Percentiles rank a stretch among this genome's conserved stretches.
These are phyloP conservation scores for Andrena trimmerana DNA, from an alignment of 2,888 invertebrate genomes.

Conservation along the genomic window DNA sequence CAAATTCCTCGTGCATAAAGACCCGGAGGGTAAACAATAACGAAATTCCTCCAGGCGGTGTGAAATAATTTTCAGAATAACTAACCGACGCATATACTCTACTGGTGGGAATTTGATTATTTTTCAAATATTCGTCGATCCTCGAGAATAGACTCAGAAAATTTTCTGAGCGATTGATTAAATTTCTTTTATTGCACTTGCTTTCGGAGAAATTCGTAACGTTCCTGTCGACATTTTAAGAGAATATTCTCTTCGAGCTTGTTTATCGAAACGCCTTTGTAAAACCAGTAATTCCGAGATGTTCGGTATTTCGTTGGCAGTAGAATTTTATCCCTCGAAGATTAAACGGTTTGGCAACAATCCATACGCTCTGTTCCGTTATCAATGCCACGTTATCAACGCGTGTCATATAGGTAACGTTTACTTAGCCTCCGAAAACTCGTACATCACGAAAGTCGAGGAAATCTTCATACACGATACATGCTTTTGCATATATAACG, in stretches of 20 bases:
- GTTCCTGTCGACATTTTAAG: background rate
- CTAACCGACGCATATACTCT: too few relatives aligned
- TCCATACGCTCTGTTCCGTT: background rate
- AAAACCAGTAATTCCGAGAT: too few relatives aligned
- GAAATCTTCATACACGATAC: background rate
- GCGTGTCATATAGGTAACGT: background rate
- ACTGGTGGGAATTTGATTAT: background rate
- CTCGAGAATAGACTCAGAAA: background rate
- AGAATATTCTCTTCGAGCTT: background rate
- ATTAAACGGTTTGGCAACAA: background rate
- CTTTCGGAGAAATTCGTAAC: background rate
- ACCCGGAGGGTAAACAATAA: background rate
- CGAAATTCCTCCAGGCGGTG: background rate
- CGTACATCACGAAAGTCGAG: background rate
- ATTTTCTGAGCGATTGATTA: background rate
- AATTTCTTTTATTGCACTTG: background rate
- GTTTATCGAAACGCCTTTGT: too few relatives aligned
- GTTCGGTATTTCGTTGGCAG: background rate
- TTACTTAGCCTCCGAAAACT: background rate
- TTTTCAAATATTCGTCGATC: background rate
- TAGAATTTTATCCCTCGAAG: background rate
- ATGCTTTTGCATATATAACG: slow-evolving; percentile 20
- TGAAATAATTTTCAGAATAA: too few relatives aligned
- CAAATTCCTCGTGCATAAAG: background rate
- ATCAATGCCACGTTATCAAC: background rate